Conservation (phyloP, 1,140 invertebrate species). For the Caerostris extrusa region DNA sequence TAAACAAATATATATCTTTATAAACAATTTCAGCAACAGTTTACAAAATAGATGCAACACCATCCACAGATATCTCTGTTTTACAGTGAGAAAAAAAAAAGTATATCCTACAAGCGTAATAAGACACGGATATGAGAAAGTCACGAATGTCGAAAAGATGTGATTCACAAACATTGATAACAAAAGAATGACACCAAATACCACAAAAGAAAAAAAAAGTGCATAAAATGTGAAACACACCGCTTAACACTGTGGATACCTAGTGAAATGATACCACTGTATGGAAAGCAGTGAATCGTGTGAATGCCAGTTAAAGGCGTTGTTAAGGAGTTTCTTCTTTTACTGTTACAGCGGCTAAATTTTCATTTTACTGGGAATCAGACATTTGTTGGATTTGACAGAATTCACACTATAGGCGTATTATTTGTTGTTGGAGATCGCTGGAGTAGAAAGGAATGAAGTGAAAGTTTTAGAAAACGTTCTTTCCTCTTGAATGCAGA, state of each 20-base stretch:
- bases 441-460: background rate
- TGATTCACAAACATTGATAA: background rate
- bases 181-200: background rate
- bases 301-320: conserved; percentile 38
- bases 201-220: background rate
- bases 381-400: conserved; percentile 17
- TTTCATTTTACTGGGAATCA: conserved; percentile 11
- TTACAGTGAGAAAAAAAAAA: background rate
- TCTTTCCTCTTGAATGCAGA: background rate
- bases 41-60: too few species aligned
- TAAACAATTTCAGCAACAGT: too few species aligned
- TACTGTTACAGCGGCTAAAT: background rate
- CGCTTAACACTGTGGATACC: background rate
- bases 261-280: conserved; percentile 14
- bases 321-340: conserved; percentile 23
- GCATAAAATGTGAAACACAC: background rate
- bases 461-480: background rate
- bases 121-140: background rate
- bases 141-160: background rate
- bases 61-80: too few species aligned
- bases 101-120: background rate
- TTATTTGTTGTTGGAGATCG: background rate
- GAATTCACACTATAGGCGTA: conserved; percentile 13
- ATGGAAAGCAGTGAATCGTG: background rate
- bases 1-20: too few species aligned